A percentile compares a stretch with the other conserved stretches of the same genome.
Conservation (phyloP, 2,888 invertebrate species). For the Diarsia dahlii region DNA sequence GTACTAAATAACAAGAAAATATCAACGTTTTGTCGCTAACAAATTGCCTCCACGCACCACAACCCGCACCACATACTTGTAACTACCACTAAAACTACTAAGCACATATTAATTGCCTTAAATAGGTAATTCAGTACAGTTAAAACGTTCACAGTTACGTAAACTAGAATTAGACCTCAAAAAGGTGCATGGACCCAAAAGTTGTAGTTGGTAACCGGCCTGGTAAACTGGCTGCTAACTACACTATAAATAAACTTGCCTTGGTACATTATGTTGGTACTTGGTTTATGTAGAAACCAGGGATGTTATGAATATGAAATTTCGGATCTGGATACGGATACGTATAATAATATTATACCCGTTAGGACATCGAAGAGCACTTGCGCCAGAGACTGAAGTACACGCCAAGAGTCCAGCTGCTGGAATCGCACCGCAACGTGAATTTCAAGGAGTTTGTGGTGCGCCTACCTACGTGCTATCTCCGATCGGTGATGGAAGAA, state of each 20-base stretch:
- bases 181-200: constrained; percentile 71
- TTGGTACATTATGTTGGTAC: constrained; percentile 41
- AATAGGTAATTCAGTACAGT: constrained; percentile 64
- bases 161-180: constrained; percentile 67
- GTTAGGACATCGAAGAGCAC: too few species aligned
- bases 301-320: too few species aligned
- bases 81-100: constrained; percentile 59
- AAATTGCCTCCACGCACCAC: constrained; percentile 41
- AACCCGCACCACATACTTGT: constrained; percentile 27
- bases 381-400: too few species aligned
- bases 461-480: too few species aligned
- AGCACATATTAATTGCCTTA: constrained; percentile 67
- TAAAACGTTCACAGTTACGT: constrained; percentile 66
- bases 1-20: constrained; percentile 38
- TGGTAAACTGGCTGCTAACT: constrained; percentile 70
- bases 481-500: too few species aligned
- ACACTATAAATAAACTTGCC: constrained; percentile 68
- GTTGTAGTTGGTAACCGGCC: constrained; percentile 69
- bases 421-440: too few species aligned
- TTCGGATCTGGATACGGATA: too few species aligned
- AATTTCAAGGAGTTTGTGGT: too few species aligned
- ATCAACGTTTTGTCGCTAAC: constrained; percentile 30
- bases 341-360: too few species aligned
- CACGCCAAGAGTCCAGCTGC: too few species aligned
- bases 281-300: background rate